Evolutionary conservation across 2,888 invertebrate genomes (phyloP).

Genomic region (Microplitis deprimator): DNA sequence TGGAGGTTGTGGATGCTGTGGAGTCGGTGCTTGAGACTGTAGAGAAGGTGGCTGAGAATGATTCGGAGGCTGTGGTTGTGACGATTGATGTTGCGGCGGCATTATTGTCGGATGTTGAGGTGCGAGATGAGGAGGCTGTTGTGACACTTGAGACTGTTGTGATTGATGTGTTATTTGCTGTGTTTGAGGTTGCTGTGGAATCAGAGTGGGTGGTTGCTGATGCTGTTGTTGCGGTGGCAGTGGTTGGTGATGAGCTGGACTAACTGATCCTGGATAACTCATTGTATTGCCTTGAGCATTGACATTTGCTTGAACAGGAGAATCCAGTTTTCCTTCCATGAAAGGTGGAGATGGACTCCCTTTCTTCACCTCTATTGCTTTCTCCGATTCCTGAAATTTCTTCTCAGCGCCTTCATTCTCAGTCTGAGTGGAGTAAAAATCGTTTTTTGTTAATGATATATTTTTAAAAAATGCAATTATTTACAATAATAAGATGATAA

Average conservation of each 20-base stretch:
- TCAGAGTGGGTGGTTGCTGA: conserved; percentile 60
- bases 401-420: conserved; percentile 65
- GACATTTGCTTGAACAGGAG: conserved; percentile 49
- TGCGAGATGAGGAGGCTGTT: conserved; percentile 45
- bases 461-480: conserved; percentile 8
- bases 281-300: conserved; percentile 54
- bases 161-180: conserved; percentile 57
- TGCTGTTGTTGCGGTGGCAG: conserved; percentile 66
- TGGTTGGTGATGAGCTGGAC: conserved; percentile 61
- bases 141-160: conserved; percentile 51
- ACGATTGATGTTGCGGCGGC: conserved; percentile 62
- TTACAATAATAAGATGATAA: conserved; percentile 11
- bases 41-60: conserved; percentile 51
- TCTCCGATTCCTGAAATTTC: conserved; percentile 59
- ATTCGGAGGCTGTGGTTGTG: conserved; percentile 40
- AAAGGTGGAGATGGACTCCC: conserved; percentile 66
- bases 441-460: too few species aligned
- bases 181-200: conserved; percentile 48
- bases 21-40: conserved; percentile 48
- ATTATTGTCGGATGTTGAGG: conserved; percentile 43
- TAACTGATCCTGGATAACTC: conserved; percentile 61
- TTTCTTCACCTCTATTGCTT: conserved; percentile 60
- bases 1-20: conserved; percentile 47
- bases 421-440: conserved; percentile 53
- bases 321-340: conserved; percentile 61